phyloP scores from a whole-genome alignment of 2,113 vertebrate species.

The Athene noctua region DNA sequence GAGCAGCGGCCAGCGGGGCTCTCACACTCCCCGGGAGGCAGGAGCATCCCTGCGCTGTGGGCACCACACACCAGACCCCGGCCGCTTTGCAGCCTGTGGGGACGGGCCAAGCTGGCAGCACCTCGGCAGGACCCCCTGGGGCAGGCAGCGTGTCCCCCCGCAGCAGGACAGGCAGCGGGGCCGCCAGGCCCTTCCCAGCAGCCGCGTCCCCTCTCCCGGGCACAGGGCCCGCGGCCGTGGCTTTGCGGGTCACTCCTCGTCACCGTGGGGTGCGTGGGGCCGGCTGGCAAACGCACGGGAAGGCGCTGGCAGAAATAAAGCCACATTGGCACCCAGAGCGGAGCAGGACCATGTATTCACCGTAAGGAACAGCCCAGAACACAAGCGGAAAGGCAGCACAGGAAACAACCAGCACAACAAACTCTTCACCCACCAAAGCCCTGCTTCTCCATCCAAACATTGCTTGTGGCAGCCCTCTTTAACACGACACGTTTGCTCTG shows the following conservation, averaged over 20 bases:
- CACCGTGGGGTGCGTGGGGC: fast-evolving
- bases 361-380: neutral
- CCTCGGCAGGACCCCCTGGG: fast-evolving
- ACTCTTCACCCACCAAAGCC: neutral
- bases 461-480: neutral
- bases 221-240: fast-evolving
- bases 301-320: neutral
- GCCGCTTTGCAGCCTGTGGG: neutral
- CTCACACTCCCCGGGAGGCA: fast-evolving
- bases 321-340: neutral
- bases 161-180: fast-evolving
- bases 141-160: neutral
- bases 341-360: neutral
- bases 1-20: neutral
- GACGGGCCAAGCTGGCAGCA: neutral
- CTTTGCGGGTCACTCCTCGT: neutral
- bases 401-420: neutral
- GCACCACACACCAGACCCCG: neutral
- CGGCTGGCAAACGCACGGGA: fast-evolving
- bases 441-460: neutral
- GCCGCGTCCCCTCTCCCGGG: neutral
- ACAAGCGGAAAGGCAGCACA: neutral
- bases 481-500: neutral
- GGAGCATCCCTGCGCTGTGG: neutral
- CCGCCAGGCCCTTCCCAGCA: neutral